Evolutionary conservation across 2,113 vertebrate species (phyloP), one percentile per base, ranked within the genome.

Genomic region (Oceanodroma tethys): DNA sequence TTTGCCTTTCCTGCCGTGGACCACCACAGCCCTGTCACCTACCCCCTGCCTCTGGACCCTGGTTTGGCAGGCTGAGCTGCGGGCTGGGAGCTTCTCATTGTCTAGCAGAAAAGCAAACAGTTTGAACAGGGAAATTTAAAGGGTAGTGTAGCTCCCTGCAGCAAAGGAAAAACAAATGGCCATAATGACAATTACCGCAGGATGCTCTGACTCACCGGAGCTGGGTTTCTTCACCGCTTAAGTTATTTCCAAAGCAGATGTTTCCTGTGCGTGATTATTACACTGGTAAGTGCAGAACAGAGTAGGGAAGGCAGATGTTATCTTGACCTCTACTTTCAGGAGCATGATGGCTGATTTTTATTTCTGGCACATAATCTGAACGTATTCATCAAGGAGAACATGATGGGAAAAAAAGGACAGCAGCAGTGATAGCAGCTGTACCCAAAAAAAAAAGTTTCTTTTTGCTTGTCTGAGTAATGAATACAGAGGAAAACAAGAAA

Each of bases 261-360:
- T 71, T 95, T 93, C 88, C 88, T 91, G 67, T 43, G 43, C 4
- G 1, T 53, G 63, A 86, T 68, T 80, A 59, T 81, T 63, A 40
- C 59, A 68, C 63, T 90, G 58, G 19, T 48, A 83, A 83, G 72
- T 66, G 34, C 30, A 53, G 43, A 83, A 75, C 17, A 48, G 58
- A 81, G 67, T 19, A 84, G 79, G 53, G 83, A 84, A 95, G 81
- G 78, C 88, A 95, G 95, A 92, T 90, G 91, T 92, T 94, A n/a
- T 59, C 81, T 53, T 96, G 86, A 95, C 91, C 88, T 81, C 86
- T 84, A 50, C 78, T 95, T 88, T 59, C 93, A 88, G 67, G 76
- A 93, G 43, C 40, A 13, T 6, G 32, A 81, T 58, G 36, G 81
- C 25, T 73, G 78, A 78, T 93, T 91, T 91, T 95, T 89, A 92